phyloP scores from a whole-genome alignment of 1,140 invertebrate genomes.

The Holotrichia oblita region DNA sequence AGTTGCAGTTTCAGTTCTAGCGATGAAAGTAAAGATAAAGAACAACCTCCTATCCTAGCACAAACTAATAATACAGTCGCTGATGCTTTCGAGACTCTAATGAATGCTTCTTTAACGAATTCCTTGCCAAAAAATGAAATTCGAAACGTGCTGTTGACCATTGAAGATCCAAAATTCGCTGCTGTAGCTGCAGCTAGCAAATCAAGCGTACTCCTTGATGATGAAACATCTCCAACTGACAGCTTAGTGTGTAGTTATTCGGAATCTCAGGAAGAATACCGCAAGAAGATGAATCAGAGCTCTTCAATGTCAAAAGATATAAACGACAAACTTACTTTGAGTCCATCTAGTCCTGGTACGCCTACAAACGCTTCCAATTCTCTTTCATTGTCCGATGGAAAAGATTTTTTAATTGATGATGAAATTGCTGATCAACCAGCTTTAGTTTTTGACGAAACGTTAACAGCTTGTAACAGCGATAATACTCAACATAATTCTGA shows the following conservation, averaged over 20 bases:
- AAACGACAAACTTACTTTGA: too few relatives aligned
- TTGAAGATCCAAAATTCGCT: conserved; percentile 81
- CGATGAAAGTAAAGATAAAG: conserved; percentile 62
- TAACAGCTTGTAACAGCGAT: conserved; percentile 54
- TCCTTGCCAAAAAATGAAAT: conserved; percentile 47
- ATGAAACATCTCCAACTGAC: too few relatives aligned
- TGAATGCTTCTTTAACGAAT: conserved; percentile 53
- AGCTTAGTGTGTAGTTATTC: too few relatives aligned
- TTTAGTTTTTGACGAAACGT: conserved; percentile 76
- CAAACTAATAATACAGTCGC: conserved; percentile 32
- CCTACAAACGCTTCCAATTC: too few relatives aligned
- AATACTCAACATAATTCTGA: too few relatives aligned
- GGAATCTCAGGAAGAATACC: too few relatives aligned
- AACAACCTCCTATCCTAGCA: conserved; percentile 7
- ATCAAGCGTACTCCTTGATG: too few relatives aligned
- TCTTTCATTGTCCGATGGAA: conserved; percentile 75
- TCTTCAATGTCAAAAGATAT: too few relatives aligned
- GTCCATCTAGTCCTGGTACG: too few relatives aligned
- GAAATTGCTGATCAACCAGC: too few relatives aligned
- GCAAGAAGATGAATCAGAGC: too few relatives aligned
- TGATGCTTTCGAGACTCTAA: conserved; percentile 54
- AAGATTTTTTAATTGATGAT: conserved; percentile 81
- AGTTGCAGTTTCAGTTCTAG: conserved; percentile 66
- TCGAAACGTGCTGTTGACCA: conserved; percentile 64
- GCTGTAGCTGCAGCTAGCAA: conserved; percentile 77